These are phyloP conservation scores for Perithous albicinctus DNA, from an alignment of 2,888 invertebrate genomes.

Conservation along the genomic window DNA sequence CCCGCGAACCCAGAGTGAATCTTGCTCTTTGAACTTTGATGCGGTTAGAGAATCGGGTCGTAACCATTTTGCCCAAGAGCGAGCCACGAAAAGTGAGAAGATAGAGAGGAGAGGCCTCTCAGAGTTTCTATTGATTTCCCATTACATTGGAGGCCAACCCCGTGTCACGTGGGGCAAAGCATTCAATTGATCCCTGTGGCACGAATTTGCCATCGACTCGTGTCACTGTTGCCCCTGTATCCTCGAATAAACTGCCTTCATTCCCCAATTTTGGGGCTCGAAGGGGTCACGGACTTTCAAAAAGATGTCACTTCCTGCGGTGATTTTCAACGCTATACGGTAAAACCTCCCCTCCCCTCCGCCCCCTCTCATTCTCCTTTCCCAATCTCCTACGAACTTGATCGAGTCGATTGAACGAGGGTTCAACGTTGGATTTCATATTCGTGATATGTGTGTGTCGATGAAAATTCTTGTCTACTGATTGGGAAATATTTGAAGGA, in stretches of 20 bases:
- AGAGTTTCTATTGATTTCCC: constrained; percentile 79
- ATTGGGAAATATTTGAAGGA: not conserved
- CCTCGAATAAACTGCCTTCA: constrained; percentile 16
- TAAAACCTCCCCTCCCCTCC: no score
- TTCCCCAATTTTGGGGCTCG: constrained; percentile 24
- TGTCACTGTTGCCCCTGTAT: constrained; percentile 47
- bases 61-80: constrained; percentile 13
- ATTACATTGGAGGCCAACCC: constrained; percentile 73
- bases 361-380: constrained; percentile 24
- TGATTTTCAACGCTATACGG: constrained; percentile 64
- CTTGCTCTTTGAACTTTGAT: constrained; percentile 70
- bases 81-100: constrained; percentile 56
- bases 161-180: constrained; percentile 67
- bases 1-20: constrained; percentile 42
- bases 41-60: constrained; percentile 60
- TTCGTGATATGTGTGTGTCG: not conserved
- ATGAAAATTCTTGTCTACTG: not conserved
- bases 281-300: constrained; percentile 65
- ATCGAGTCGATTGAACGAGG: constrained; percentile 15
- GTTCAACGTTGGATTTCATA: not conserved
- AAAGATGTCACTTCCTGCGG: constrained; percentile 73
- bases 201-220: constrained; percentile 73
- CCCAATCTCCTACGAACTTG: not conserved
- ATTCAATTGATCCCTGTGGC: constrained; percentile 78
- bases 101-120: constrained; percentile 49